Evolutionary conservation across 2,113 vertebrate species (phyloP).

Genomic region (Osmerus eperlanus): DNA sequence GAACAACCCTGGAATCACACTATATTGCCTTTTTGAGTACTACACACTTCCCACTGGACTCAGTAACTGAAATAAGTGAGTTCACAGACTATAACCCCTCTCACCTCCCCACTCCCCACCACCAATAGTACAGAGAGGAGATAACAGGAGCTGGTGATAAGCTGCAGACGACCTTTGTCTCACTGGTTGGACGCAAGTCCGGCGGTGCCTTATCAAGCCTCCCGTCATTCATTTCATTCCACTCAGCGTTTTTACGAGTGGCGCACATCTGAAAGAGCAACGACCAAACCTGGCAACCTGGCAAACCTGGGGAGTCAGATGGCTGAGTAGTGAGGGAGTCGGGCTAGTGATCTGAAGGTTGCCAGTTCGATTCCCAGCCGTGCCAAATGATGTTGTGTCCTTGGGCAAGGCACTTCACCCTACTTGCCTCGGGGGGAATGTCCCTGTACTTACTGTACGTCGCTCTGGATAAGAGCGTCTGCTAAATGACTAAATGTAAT

Average conservation of each 20-base stretch:
- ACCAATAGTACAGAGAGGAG: constrained; percentile 51
- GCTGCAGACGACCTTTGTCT: constrained; percentile 63
- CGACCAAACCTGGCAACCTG: constrained; percentile 45
- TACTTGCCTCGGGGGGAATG: too few species aligned
- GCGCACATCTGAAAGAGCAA: constrained; percentile 48
- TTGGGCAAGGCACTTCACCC: too few species aligned
- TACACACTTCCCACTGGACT: constrained; percentile 6
- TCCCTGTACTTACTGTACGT: too few species aligned
- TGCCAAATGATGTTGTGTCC: too few species aligned
- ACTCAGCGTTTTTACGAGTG: constrained; percentile 26
- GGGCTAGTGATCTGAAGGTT: too few species aligned
- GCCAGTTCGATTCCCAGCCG: too few species aligned
- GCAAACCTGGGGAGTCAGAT: too few species aligned
- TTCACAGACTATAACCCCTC: constrained; percentile 54
- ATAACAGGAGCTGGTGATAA: constrained; percentile 50
- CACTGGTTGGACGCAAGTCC: constrained; percentile 33
- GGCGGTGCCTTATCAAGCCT: constrained; percentile 56
- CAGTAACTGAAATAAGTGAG: constrained; percentile 31
- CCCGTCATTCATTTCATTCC: constrained; percentile 47
- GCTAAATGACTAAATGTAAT: too few species aligned
- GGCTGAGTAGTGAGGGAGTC: too few species aligned
- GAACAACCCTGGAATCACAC: constrained; percentile 14
- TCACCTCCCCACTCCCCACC: constrained; percentile 6
- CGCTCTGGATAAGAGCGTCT: too few species aligned
- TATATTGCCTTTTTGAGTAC: not conserved